phyloP scores from a whole-genome alignment of 2,888 invertebrate species.

The Tholera decimalis region DNA sequence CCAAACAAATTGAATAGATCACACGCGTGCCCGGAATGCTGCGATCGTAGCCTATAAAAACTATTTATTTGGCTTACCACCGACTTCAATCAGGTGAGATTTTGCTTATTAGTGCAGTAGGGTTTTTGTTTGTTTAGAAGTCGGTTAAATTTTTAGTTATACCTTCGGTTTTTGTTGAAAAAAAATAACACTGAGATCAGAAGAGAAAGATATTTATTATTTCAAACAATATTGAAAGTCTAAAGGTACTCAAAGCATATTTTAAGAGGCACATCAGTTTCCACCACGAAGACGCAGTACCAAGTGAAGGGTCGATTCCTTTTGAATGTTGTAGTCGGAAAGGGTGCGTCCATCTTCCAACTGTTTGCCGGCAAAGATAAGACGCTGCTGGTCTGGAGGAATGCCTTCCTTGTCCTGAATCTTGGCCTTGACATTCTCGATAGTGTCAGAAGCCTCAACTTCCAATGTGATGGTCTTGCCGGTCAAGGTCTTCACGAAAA shows the following conservation, averaged over 20 bases:
- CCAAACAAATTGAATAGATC: no score
- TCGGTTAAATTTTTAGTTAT: no score
- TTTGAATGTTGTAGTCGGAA: conserved; percentile 70
- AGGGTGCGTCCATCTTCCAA: conserved; percentile 31
- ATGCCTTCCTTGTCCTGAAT: conserved; percentile 33
- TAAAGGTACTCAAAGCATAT: conserved; percentile 44
- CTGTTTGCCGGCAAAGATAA: no score
- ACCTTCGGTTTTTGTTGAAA: not conserved
- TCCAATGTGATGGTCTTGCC: conserved; percentile 24
- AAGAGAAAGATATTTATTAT: conserved; percentile 54
- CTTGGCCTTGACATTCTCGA: conserved; percentile 26
- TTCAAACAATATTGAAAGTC: conserved; percentile 61
- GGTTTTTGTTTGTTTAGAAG: no score
- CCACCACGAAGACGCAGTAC: conserved; percentile 77
- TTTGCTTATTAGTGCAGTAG: no score
- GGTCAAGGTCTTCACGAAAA: conserved; percentile 23
- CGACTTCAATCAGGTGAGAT: no score
- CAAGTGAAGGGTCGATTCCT: conserved; percentile 79
- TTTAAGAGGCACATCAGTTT: conserved; percentile 53
- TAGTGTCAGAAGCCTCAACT: conserved; percentile 20
- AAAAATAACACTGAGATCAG: conserved; percentile 23
- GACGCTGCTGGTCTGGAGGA: conserved; percentile 30
- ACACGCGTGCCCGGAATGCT: no score
- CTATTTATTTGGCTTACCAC: no score
- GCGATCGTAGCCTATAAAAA: no score